A percentile compares a stretch with the other conserved stretches of the same genome.
Evolutionary conservation across 2,888 invertebrate species (phyloP).

Genomic region (Morpho helenor): DNA sequence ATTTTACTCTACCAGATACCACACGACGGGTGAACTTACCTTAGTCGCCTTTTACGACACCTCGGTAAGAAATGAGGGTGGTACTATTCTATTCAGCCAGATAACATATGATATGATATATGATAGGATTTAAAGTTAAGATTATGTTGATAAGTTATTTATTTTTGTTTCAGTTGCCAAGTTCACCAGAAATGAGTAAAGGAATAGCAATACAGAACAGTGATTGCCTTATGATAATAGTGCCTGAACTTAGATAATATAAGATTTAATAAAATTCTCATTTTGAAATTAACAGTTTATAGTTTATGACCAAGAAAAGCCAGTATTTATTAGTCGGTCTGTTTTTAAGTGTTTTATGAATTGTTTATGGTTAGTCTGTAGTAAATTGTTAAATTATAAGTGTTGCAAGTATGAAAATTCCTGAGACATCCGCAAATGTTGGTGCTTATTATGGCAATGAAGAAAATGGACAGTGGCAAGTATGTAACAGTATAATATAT

Average conservation of each 20-base stretch:
- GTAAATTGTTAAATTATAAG: conserved; percentile 27
- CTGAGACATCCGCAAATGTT: conserved; percentile 63
- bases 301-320: neutral
- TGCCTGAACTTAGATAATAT: conserved; percentile 36
- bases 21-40: too few relatives aligned
- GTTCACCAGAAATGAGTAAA: conserved; percentile 56
- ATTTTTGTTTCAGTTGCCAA: conserved; percentile 33
- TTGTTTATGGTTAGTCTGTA: conserved; percentile 37
- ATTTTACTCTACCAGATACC: too few relatives aligned
- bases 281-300: neutral
- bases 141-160: neutral
- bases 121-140: too few relatives aligned
- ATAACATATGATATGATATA: too few relatives aligned
- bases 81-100: too few relatives aligned
- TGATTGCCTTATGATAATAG: conserved; percentile 42
- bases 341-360: conserved; percentile 7
- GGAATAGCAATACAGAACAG: conserved; percentile 29
- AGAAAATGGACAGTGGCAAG: conserved; percentile 73
- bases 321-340: neutral
- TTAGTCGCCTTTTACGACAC: too few relatives aligned
- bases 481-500: conserved; percentile 21
- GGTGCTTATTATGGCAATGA: conserved; percentile 71
- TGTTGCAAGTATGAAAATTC: conserved; percentile 68
- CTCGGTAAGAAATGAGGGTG: too few relatives aligned
- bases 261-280: conserved; percentile 4